Percentiles rank a stretch among this genome's conserved stretches.
Evolutionary conservation across 2,113 vertebrate genomes (phyloP).

Genomic region (Sardina pilchardus): DNA sequence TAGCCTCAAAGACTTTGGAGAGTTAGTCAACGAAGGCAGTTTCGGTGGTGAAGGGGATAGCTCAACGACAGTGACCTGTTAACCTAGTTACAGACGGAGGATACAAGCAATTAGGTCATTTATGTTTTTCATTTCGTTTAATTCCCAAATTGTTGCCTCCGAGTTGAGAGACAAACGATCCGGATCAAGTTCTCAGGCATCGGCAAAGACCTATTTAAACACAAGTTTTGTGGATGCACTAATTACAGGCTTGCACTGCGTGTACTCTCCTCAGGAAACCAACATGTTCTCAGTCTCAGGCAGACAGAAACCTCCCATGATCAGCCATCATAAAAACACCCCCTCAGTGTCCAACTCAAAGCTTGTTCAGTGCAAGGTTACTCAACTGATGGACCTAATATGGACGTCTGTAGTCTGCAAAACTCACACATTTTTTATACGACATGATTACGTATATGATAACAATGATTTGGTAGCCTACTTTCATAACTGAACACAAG

Average conservation of each 20-base stretch:
- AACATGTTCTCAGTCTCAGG: background rate
- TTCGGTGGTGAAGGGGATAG: background rate
- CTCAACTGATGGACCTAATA: no score
- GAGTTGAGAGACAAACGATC: background rate
- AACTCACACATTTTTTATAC: no score
- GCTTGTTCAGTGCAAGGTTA: no score
- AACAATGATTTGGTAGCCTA: no score
- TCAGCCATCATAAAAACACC: no score
- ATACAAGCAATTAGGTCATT: background rate
- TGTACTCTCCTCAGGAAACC: no score
- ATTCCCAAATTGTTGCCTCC: background rate
- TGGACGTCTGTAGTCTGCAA: no score
- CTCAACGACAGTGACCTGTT: background rate
- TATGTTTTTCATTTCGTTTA: background rate
- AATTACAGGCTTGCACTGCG: background rate
- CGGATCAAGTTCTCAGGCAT: background rate
- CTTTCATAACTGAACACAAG: no score
- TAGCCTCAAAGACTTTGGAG: background rate
- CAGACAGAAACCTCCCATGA: background rate
- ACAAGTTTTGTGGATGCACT: background rate
- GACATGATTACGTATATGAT: no score
- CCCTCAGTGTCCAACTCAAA: no score
- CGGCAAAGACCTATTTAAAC: background rate
- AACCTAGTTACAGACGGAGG: background rate
- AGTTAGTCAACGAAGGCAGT: background rate